Percentiles rank a stretch among this genome's conserved stretches.
Conservation (phyloP, 2,113 vertebrate genomes). For the Dasypus novemcinctus region DNA sequence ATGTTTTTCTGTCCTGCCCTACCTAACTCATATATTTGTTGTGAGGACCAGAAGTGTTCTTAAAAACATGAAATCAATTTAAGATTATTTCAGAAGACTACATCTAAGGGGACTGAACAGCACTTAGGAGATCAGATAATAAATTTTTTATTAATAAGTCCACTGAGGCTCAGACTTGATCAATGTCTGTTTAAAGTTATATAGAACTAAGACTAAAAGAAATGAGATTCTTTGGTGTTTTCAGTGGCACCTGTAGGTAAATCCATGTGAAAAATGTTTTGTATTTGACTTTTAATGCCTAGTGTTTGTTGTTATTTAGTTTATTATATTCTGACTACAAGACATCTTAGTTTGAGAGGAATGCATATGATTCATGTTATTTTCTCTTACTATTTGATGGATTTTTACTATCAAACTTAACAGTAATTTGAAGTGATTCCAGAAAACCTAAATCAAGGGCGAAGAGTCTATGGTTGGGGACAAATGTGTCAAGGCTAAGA, state of each 20-base stretch:
- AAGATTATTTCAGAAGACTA: not conserved
- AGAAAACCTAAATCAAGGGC: not conserved
- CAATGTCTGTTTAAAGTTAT: not conserved
- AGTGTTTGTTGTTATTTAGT: not conserved
- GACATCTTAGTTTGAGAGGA: not conserved
- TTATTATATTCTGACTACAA: not conserved
- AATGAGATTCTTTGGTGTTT: not conserved
- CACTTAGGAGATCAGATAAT: not conserved
- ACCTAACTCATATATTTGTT: not conserved
- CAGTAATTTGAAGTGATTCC: constrained; percentile 34
- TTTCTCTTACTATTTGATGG: not conserved
- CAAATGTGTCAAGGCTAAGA: not conserved
- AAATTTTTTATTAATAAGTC: not conserved
- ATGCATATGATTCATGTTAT: not conserved
- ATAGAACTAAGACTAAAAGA: not conserved
- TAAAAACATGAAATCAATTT: not conserved
- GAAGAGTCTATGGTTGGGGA: not conserved
- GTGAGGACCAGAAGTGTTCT: not conserved
- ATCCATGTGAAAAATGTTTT: not conserved
- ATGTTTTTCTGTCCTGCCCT: not conserved
- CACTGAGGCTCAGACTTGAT: not conserved
- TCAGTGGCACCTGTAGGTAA: not conserved
- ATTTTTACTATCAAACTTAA: not conserved
- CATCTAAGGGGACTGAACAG: not conserved
- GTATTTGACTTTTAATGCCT: not conserved